A percentile compares a stretch with the other conserved stretches of the same genome.
These are phyloP conservation scores for Ceyx erithaca DNA, from an alignment of 2,797 vertebrate genomes.

Conservation along the genomic window DNA sequence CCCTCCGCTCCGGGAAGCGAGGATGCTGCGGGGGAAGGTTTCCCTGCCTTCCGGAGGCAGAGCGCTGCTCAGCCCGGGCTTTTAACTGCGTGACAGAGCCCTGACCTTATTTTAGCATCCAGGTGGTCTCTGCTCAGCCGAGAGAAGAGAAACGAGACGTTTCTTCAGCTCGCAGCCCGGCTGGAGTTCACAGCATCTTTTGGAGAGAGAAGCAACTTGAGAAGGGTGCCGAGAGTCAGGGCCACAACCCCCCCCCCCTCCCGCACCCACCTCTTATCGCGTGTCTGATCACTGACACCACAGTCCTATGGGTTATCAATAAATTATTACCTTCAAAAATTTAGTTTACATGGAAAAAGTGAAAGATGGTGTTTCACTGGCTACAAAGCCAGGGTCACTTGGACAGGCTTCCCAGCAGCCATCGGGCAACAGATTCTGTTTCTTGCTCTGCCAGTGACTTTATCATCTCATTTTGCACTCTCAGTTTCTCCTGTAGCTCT, in stretches of 20 bases:
- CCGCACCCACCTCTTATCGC: neutral
- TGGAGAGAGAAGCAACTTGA: neutral
- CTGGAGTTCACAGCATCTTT: neutral
- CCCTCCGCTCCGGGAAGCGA: neutral
- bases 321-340: neutral
- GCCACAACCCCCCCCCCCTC: neutral
- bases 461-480: neutral
- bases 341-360: neutral
- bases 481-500: neutral
- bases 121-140: neutral
- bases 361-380: neutral
- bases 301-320: neutral
- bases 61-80: neutral
- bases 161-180: neutral
- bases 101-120: constrained; percentile 7
- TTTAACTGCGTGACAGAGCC: neutral
- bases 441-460: neutral
- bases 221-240: neutral
- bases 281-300: rapidly evolving
- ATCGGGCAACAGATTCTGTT: rapidly evolving
- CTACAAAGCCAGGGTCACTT: neutral
- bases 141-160: neutral
- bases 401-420: neutral
- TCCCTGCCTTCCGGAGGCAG: neutral
- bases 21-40: neutral